A percentile compares a stretch with the other conserved stretches of the same genome.
Conservation (phyloP, 2,888 invertebrate species). For the Athrips mouffetella region DNA sequence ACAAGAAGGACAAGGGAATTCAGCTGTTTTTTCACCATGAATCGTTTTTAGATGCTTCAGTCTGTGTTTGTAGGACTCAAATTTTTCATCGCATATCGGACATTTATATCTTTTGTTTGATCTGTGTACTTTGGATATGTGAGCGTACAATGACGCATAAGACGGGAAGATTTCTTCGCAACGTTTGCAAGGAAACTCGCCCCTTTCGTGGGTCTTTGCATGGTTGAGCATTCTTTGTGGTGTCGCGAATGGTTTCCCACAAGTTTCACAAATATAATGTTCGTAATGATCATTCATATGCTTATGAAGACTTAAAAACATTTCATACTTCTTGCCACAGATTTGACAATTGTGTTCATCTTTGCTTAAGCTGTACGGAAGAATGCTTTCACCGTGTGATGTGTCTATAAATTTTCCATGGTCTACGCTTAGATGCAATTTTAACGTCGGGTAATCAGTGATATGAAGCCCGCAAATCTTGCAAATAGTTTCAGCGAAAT, state of each 20-base stretch:
- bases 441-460: conserved; percentile 49
- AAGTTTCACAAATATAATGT: conserved; percentile 68
- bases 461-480: conserved; percentile 52
- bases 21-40: conserved; percentile 62
- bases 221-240: conserved; percentile 66
- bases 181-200: conserved; percentile 61
- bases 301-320: conserved; percentile 65
- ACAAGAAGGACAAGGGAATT: conserved; percentile 64
- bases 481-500: conserved; percentile 53
- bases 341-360: conserved; percentile 62
- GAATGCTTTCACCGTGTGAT: conserved; percentile 57
- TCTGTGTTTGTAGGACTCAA: conserved; percentile 62
- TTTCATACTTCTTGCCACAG: conserved; percentile 65
- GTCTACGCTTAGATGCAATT: conserved; percentile 46
- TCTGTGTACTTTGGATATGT: conserved; percentile 58
- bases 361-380: conserved; percentile 64
- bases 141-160: conserved; percentile 55
- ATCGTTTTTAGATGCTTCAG: conserved; percentile 58
- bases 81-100: conserved; percentile 68
- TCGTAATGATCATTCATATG: conserved; percentile 72
- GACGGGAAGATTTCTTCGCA: conserved; percentile 56
- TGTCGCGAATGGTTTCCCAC: conserved; percentile 65
- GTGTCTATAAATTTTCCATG: conserved; percentile 56
- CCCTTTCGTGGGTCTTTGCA: conserved; percentile 56
- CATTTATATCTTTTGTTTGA: conserved; percentile 67